Evolutionary conservation across 2,888 invertebrate genomes (phyloP).

Genomic region (Deilephila elpenor): DNA sequence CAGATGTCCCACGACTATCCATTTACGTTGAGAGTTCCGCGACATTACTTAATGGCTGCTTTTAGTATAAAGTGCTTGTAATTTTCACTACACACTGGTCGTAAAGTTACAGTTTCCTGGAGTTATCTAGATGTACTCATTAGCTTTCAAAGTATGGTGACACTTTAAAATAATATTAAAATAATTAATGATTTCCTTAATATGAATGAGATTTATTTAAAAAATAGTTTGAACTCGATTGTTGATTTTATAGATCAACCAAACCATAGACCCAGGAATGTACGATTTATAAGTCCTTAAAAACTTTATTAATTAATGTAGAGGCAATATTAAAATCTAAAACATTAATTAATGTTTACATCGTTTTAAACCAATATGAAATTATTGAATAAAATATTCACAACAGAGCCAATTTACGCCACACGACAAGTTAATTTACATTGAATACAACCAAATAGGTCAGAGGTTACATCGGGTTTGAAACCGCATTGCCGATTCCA

Average conservation of each 20-base stretch:
- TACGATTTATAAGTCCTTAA: too few species aligned
- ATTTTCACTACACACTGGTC: neutral
- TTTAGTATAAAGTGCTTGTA: slow-evolving; percentile 11
- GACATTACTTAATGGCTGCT: slow-evolving; percentile 9
- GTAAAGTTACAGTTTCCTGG: neutral
- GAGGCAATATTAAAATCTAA: too few species aligned
- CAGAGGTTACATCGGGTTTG: slow-evolving; percentile 1
- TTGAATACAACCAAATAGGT: neutral
- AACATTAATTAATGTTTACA: too few species aligned
- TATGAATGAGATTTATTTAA: too few species aligned
- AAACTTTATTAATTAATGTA: too few species aligned
- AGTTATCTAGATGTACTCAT: neutral
- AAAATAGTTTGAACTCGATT: too few species aligned
- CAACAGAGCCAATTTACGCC: too few species aligned
- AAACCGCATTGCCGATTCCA: neutral
- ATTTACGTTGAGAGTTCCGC: slow-evolving; percentile 3
- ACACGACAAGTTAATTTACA: too few species aligned
- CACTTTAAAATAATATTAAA: neutral
- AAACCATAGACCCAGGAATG: too few species aligned
- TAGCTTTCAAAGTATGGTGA: slow-evolving; percentile 2
- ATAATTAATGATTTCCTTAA: neutral
- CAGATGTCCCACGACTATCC: slow-evolving; percentile 7
- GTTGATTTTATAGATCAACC: too few species aligned
- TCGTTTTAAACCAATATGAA: too few species aligned
- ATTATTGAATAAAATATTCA: too few species aligned